phyloP scores from a whole-genome alignment of 2,113 vertebrate species.

The Rallus limicola region DNA sequence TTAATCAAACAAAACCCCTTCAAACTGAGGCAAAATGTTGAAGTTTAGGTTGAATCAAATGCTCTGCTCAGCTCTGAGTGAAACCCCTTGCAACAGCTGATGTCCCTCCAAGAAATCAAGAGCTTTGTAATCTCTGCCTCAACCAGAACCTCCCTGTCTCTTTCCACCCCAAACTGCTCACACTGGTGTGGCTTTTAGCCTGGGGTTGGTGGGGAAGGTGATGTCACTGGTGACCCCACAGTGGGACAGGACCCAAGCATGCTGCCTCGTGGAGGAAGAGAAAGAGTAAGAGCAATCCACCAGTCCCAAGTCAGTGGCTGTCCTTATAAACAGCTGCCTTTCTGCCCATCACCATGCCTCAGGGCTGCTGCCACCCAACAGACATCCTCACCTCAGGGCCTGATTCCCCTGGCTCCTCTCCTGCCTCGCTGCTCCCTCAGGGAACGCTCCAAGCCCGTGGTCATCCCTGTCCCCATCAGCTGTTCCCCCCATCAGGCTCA shows the following conservation, averaged over 20 bases:
- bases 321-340: not conserved
- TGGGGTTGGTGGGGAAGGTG: not conserved
- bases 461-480: not conserved
- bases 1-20: slow-evolving; percentile 21
- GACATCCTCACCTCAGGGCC: not conserved
- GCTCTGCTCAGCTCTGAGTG: not conserved
- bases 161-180: not conserved
- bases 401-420: not conserved
- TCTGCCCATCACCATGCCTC: not conserved
- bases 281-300: not conserved
- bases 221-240: not conserved
- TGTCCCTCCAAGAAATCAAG: not conserved
- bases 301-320: fast-evolving
- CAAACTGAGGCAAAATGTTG: not conserved
- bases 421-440: not conserved
- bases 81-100: not conserved
- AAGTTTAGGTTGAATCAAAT: not conserved
- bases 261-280: fast-evolving
- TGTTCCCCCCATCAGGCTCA: not conserved
- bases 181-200: not conserved
- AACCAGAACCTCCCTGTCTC: not conserved
- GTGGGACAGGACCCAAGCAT: fast-evolving
- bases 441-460: not conserved
- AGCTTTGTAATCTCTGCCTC: not conserved
- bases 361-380: not conserved